Evolutionary conservation across 2,888 invertebrate genomes (phyloP).

Genomic region (Leptopilina myrica): DNA sequence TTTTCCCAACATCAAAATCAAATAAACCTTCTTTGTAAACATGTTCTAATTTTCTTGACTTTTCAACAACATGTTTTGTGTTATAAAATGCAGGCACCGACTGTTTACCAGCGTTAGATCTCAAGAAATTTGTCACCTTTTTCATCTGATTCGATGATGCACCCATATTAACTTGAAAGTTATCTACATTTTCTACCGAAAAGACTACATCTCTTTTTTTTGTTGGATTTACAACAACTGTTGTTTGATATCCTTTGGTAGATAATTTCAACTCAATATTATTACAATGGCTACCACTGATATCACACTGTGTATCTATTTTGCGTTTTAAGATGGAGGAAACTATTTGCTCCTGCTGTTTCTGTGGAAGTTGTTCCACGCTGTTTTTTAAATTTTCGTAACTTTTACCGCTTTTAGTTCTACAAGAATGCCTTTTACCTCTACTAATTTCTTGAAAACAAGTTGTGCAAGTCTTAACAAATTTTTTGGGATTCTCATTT

Average conservation of each 20-base stretch:
- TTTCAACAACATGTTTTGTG: conserved; percentile 1
- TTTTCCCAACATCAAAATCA: conserved; percentile 10
- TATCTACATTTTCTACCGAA: background rate
- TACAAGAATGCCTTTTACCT: conserved; percentile 17
- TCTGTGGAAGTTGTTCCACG: conserved; percentile 18
- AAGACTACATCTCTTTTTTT: conserved; percentile 6
- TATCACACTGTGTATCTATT: background rate
- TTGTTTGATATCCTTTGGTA: background rate
- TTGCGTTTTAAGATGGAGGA: background rate
- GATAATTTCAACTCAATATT: background rate
- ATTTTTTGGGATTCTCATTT: background rate
- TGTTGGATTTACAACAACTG: background rate
- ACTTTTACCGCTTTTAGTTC: background rate
- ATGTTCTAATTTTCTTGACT: conserved; percentile 17
- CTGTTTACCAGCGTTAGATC: conserved; percentile 11
- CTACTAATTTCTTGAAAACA: conserved; percentile 4
- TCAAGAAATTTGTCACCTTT: conserved; percentile 27
- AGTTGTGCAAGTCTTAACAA: background rate
- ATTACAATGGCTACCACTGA: background rate
- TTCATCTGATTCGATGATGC: conserved; percentile 16
- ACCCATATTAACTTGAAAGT: conserved; percentile 23
- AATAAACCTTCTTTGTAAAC: conserved; percentile 26
- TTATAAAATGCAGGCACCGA: background rate
- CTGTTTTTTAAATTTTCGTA: background rate
- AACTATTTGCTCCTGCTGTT: conserved; percentile 17